These are phyloP conservation scores for Champsocephalus gunnari DNA, from an alignment of 2,797 vertebrate species.

Conservation along the genomic window DNA sequence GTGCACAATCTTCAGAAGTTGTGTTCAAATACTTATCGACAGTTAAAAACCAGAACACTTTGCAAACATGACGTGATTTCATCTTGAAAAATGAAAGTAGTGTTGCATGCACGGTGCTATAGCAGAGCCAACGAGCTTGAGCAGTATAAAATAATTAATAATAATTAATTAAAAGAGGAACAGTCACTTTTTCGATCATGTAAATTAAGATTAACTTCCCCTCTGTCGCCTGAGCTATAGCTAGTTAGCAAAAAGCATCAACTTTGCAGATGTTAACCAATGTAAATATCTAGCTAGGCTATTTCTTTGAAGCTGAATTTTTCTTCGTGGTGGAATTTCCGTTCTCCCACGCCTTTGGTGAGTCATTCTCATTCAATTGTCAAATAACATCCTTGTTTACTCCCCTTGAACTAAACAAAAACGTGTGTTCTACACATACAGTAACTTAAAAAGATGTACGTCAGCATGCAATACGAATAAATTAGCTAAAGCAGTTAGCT, in stretches of 20 bases:
- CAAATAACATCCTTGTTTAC: slow-evolving; percentile 51
- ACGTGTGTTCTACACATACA: background rate
- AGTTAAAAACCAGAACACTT: slow-evolving; percentile 67
- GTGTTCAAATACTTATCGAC: slow-evolving; percentile 79
- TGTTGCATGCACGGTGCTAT: slow-evolving; percentile 57
- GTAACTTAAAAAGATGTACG: background rate
- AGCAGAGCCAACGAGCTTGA: slow-evolving; percentile 32
- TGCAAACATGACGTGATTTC: background rate
- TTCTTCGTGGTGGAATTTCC: slow-evolving; percentile 78
- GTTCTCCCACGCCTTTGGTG: slow-evolving; percentile 81
- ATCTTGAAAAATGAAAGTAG: slow-evolving; percentile 58
- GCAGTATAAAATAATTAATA: slow-evolving; percentile 82
- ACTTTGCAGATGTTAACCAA: slow-evolving; percentile 33
- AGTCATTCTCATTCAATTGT: slow-evolving; percentile 78
- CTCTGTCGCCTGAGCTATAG: slow-evolving; percentile 40
- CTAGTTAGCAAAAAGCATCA: slow-evolving; percentile 23
- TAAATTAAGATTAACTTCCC: slow-evolving; percentile 82
- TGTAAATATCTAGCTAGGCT: slow-evolving; percentile 70
- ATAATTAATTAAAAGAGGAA: slow-evolving; percentile 80
- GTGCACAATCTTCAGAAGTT: slow-evolving; percentile 52
- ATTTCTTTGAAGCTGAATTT: slow-evolving; percentile 67
- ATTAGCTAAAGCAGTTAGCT: slow-evolving; percentile 57
- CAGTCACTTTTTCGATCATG: slow-evolving; percentile 67
- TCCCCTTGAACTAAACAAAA: slow-evolving; percentile 32
- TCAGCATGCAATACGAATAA: slow-evolving; percentile 27